Evolutionary conservation across 2,797 vertebrate genomes (phyloP), one percentile per base, ranked within the genome.

Genomic region (Tenualosa ilisha): DNA sequence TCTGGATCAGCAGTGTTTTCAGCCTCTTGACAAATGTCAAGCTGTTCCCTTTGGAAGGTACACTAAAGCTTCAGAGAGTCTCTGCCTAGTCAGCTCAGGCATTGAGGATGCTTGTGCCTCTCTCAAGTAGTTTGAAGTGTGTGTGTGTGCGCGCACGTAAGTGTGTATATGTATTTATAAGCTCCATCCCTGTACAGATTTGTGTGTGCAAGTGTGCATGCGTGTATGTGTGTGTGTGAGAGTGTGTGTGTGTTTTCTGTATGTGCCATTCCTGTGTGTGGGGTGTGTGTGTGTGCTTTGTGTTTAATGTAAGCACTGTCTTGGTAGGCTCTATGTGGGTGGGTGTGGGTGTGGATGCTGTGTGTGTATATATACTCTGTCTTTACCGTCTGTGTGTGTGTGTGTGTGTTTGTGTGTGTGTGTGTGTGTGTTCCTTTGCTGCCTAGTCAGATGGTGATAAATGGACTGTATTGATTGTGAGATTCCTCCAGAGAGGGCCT

Each of bases 1-100:
- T 83, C 43, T 81, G 26, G 65, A 82, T 87, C 50, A 85, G 31
- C 79, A 8, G 72, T 79, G 79, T 85, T 84, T 85, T 81, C 31
- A 63, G 63, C 17, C 63, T 54, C 82, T 85, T 85, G 84, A 85
- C 86, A 87, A 85, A 85, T 85, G 40, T 85, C 84, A 59, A 84
- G 84, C 56, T 56, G 72, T 79, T 79, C 79, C 17, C 72, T n/a
- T 79, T 40, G 22, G 40, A 46, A 22, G 37, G 46, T 79, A 43
- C 40, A 22, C 72, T 46, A 22, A 15, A 79, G 72, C 37, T 9
- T 22, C 40, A 79, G 37, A 87, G 86, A 63, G 81, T 17, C 40
- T 72, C 72, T 54, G 72, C 20, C 61, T 82, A 51, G 51, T 51
- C n/a, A 54, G 13, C 49, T 26, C 11, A 11, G 49, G 50, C 20